Base-by-base conservation (phyloP, 2,888 invertebrate species). In the Busseola fusca region DNA sequence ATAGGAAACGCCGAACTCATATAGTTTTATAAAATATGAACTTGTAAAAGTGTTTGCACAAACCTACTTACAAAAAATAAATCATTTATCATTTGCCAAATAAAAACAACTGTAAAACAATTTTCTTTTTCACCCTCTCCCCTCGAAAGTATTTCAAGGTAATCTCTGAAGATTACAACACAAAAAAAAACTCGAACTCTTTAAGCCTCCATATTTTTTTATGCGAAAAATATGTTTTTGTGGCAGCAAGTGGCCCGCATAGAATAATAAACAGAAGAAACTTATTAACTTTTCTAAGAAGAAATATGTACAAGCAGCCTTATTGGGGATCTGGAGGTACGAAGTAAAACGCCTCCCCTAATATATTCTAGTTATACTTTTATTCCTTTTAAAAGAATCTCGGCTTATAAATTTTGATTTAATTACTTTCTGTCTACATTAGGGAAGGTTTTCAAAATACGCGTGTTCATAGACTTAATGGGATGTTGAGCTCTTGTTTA, bases 151-250 rank as follows among this genome's bases (percentile, higher is more conserved):
- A 91, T 93, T 93, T 91, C 88, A 90, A 90, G 89, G 92, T 94
- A 94, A 95, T 94, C 93, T 92, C 89, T 90, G 89, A 89, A 93
- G 93, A 93, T 93, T 92, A 92, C 91, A 91, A 89, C 87, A 87
- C 84, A 50, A 89, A n/a, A n/a, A 90, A 92, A 93, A 93, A 90
- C 88, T 89, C 88, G 87, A 94, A 93, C 90, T 92, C 90, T 91
- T 93, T 91, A 91, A 93, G 91, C 89, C 89, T 87, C 88, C 88
- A 90, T 91, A 91, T 92, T 93, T 93, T 90, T 92, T 93, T 92
- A 90, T 89, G 91, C 88, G 89, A 88, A 91, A 92, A 93, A 91
- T 91, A 89, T 91, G 89, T 91, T 91, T 91, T 91, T 88, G 87
- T 83, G 86, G 85, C 83, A 73, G 84, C 77, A 84, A 82, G 83